Base-by-base conservation (phyloP, 2,888 invertebrate genomes). In the Caenorhabditis zanzibari region DNA sequence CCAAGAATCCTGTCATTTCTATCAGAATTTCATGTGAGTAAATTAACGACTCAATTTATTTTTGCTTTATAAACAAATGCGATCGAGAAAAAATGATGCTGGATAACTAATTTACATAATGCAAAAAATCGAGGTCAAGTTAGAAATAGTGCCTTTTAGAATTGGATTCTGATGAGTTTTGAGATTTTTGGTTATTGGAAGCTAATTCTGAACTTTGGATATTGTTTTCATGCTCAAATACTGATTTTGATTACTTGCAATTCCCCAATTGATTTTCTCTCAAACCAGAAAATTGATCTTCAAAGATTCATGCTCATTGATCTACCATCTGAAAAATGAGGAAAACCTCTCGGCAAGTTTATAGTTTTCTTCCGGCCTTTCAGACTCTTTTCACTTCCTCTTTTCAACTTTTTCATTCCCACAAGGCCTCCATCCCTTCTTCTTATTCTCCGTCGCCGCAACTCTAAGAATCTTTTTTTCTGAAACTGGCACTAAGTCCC, bases 361-460 rank as follows among this genome's bases (percentile, higher is more conserved):
- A 16, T 26, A 44, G 26, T 44, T 32, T 44, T 26, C 44, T 44
- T 44, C 44, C 63, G 24, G 63, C 7, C 38, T 64, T 47, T 64
- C 47, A 58, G 38, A 26, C 26, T 26, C 26, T 14, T 26, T 41
- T 38, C 35, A 64, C 47, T 64, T 64, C 64, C 64, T 64, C 47
- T 54, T 54, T 58, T 35, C 61, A 61, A 61, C 61, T 64, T 64
- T 64, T 64, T 28, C 44, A 64, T 64, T 64, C 47, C 5, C 64
- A 63, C 63, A 64, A 66, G 35, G 52, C 66, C 49, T 64, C 24
- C 26, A n/a, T 26, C 22, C 3, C 0, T 35, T 54, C 12, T 26
- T 12, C 5, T 14, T 26, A 14, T 10, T 38, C 38, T 38, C 22
- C 35, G 28, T 14, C 9, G 12, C 47, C n/a, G n/a, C n/a, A n/a